These are phyloP conservation scores for Pristionchus exspectatus DNA, from an alignment of 2,888 invertebrate genomes.

Conservation along the genomic window DNA sequence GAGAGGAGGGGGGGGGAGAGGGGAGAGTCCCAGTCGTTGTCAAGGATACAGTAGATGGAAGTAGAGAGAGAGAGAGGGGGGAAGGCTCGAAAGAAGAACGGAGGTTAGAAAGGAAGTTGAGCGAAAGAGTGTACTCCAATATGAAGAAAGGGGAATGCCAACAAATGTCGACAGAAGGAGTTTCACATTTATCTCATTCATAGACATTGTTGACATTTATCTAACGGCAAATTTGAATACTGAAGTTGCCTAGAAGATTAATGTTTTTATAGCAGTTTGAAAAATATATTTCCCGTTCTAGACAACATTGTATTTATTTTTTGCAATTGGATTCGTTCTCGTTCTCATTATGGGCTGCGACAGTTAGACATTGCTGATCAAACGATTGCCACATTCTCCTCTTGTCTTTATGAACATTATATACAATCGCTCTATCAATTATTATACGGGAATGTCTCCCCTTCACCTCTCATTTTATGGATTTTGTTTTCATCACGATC, in stretches of 20 bases:
- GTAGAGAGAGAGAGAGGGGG: constrained; percentile 20
- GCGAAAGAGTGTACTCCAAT: constrained; percentile 21
- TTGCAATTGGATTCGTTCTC: too few species aligned
- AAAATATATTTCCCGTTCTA: too few species aligned
- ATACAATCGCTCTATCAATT: too few species aligned
- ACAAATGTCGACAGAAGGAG: background rate
- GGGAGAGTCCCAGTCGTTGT: constrained; percentile 47
- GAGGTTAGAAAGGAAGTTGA: background rate
- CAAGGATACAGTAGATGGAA: constrained; percentile 52
- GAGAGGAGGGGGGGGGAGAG: constrained; percentile 7
- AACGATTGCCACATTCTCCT: background rate
- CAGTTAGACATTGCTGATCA: background rate
- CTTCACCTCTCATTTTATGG: background rate
- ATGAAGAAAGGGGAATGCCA: background rate
- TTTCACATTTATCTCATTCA: background rate
- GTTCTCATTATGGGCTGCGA: too few species aligned
- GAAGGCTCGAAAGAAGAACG: constrained; percentile 4
- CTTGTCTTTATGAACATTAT: too few species aligned
- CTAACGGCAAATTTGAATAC: too few species aligned
- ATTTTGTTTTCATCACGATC: background rate
- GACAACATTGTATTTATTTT: too few species aligned
- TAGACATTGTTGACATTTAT: background rate
- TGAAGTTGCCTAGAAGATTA: too few species aligned
- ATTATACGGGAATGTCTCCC: background rate
- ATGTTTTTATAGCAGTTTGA: too few species aligned